Percentiles rank a stretch among this genome's conserved stretches.
Conservation (phyloP, 2,888 invertebrate species). For the Carcina quercana region DNA sequence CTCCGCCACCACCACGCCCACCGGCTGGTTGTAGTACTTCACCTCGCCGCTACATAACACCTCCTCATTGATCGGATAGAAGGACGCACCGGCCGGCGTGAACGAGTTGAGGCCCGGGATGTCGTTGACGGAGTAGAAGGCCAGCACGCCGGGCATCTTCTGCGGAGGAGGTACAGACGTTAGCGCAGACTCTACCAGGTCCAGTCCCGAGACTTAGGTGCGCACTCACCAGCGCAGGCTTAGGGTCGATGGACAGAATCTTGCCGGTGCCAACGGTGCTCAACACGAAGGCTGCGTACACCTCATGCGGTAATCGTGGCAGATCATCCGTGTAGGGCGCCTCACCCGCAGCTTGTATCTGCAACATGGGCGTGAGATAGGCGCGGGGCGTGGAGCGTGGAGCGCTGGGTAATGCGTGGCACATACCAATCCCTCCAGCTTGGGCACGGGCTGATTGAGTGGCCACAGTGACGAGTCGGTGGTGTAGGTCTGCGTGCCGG, state of each 20-base stretch:
- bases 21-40: constrained; percentile 38
- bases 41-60: constrained; percentile 51
- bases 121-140: constrained; percentile 76
- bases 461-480: constrained; percentile 79
- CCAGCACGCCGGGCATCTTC: constrained; percentile 76
- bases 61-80: constrained; percentile 35
- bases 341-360: constrained; percentile 78
- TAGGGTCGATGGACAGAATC: constrained; percentile 74
- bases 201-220: not conserved
- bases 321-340: constrained; percentile 79
- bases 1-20: constrained; percentile 72
- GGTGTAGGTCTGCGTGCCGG: constrained; percentile 76
- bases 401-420: constrained; percentile 60
- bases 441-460: constrained; percentile 78
- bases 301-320: constrained; percentile 72
- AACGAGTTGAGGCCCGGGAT: constrained; percentile 78
- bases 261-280: constrained; percentile 69
- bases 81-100: constrained; percentile 28
- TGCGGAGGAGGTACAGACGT: constrained; percentile 22
- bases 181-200: not conserved
- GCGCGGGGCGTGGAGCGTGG: no score
- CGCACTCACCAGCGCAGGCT: constrained; percentile 73
- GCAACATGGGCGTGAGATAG: constrained; percentile 31
- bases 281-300: constrained; percentile 78
- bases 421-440: constrained; percentile 74